Conservation (phyloP, 2,888 invertebrate species). For the Itoplectis maculator region DNA sequence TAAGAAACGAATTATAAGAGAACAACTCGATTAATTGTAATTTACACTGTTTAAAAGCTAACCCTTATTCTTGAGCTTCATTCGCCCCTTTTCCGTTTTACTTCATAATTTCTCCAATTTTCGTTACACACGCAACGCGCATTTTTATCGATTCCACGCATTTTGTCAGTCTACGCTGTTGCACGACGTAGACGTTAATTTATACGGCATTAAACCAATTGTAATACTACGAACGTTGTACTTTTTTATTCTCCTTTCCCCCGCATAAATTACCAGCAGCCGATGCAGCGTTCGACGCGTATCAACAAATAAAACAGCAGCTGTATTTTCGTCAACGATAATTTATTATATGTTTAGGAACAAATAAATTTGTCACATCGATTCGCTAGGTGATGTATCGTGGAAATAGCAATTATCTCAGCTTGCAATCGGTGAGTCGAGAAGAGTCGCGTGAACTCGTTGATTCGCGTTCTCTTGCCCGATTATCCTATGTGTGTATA, state of each 20-base stretch:
- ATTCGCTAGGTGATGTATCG: slow-evolving; percentile 67
- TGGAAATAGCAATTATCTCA: slow-evolving; percentile 31
- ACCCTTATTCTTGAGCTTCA: slow-evolving; percentile 18
- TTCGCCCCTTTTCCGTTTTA: slow-evolving; percentile 31
- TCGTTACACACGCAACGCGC: slow-evolving; percentile 20
- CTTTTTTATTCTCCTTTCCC: neutral
- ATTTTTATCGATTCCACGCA: slow-evolving; percentile 35
- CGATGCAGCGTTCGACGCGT: neutral
- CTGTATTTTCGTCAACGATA: slow-evolving; percentile 71
- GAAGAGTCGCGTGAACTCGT: slow-evolving; percentile 16
- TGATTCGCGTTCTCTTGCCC: neutral
- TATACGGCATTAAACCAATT: slow-evolving; percentile 63
- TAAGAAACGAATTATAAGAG: slow-evolving; percentile 11
- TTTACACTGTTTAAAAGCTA: slow-evolving; percentile 36
- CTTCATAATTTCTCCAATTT: neutral
- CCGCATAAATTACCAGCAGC: neutral
- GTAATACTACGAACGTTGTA: slow-evolving; percentile 46
- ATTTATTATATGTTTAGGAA: slow-evolving; percentile 79
- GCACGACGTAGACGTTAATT: slow-evolving; percentile 57
- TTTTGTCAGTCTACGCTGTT: slow-evolving; percentile 41
- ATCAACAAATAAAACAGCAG: neutral
- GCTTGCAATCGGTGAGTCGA: slow-evolving; percentile 30
- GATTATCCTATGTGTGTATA: neutral
- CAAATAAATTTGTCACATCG: slow-evolving; percentile 80
- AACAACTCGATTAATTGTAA: slow-evolving; percentile 30